Evolutionary conservation across 1,140 invertebrate genomes (phyloP), one percentile per base, ranked within the genome.

Genomic region (Platyscapa corneri): DNA sequence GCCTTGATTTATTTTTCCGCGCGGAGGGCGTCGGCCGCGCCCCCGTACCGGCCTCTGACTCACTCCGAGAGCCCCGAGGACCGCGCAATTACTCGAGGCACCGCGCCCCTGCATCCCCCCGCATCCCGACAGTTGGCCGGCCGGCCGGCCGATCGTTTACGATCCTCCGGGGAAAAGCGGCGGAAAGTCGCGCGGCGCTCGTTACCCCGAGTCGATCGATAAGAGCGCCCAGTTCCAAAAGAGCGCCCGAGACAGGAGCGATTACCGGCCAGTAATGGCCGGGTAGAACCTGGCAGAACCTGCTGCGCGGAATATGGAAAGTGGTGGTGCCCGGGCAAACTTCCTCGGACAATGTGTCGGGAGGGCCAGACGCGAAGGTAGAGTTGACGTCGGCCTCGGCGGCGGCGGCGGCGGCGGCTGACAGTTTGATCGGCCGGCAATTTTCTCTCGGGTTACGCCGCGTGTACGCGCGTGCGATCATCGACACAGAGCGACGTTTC

Each of bases 401-500:
- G n/a, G n/a, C n/a, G n/a, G n/a, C n/a, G n/a, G 18, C 18, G 42
- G 5, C 12, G 5, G 12, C 77, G 67, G 23, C 81, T 83, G 87
- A 87, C 87, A 87, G 87, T 87, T 87, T 87, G 87, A 87, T 87
- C 82, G 87, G 49, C 70, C 42, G 64, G 84, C 83, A 87, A 87
- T 87, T 87, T 74, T 83, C 81, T 82, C 74, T 83, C 60, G 42
- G 37, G 49, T 18, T 65, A 23, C 56, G 56, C 27, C 56, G 56
- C 49, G 49, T 16, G 18, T 53, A 7, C 5, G 12, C 5, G 42
- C 42, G 42, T 7, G 42, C 42, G 42, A 46, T 12, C n/a, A n/a
- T n/a, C n/a, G n/a, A n/a, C n/a, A n/a, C n/a, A n/a, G n/a, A n/a
- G n/a, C n/a, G n/a, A n/a, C n/a, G n/a, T n/a, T n/a, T n/a, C n/a